Conservation (phyloP, 2,797 vertebrate genomes). For the Acestrorhynchus altus region DNA sequence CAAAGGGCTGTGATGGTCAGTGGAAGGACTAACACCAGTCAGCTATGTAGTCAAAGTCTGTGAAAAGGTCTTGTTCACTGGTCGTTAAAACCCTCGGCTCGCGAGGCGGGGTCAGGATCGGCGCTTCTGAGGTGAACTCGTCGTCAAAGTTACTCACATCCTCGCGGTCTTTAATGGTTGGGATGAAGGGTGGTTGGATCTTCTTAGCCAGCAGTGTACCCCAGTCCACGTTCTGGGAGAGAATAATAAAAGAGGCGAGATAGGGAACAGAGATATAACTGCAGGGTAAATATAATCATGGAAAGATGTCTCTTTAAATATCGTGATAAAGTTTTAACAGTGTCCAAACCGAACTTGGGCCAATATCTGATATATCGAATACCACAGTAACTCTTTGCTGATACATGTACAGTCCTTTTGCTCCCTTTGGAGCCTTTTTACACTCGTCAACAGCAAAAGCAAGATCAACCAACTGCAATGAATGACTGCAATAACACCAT, state of each 20-base stretch:
- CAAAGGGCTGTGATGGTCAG: slow-evolving; percentile 39
- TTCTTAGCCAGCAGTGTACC: slow-evolving; percentile 92
- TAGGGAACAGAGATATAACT: not conserved
- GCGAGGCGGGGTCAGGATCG: slow-evolving; percentile 95
- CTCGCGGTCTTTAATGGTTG: slow-evolving; percentile 90
- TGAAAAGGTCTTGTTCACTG: slow-evolving; percentile 93
- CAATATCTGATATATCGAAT: too few relatives aligned
- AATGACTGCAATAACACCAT: too few relatives aligned
- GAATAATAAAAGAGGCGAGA: not conserved
- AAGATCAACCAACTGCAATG: too few relatives aligned
- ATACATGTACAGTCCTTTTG: too few relatives aligned
- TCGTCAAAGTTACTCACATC: slow-evolving; percentile 99
- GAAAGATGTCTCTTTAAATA: too few relatives aligned
- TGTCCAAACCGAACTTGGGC: too few relatives aligned
- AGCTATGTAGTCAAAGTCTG: slow-evolving; percentile 98
- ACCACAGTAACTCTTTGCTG: too few relatives aligned
- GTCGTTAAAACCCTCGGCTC: slow-evolving; percentile 91
- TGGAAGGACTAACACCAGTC: slow-evolving; percentile 93
- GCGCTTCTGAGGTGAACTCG: slow-evolving; percentile 98
- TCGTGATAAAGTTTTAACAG: too few relatives aligned
- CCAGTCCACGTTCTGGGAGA: slow-evolving; percentile 90
- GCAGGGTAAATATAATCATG: not conserved
- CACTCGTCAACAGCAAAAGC: too few relatives aligned
- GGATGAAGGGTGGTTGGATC: slow-evolving; percentile 93
- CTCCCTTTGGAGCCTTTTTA: too few relatives aligned